A percentile compares a stretch with the other conserved stretches of the same genome.
These are phyloP conservation scores for Diarsia brunnea DNA, from an alignment of 2,888 invertebrate species.

Conservation along the genomic window DNA sequence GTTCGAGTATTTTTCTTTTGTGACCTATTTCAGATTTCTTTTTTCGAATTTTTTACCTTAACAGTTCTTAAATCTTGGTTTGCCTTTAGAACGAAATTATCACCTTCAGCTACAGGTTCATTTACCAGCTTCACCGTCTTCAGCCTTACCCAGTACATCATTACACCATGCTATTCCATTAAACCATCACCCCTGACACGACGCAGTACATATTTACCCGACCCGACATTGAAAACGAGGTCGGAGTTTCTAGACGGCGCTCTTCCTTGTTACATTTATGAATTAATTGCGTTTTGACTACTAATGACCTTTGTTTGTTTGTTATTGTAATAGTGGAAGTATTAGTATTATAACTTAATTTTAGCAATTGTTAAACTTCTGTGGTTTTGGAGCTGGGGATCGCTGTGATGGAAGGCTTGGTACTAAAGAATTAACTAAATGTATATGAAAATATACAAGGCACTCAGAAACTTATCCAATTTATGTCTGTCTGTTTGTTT, in stretches of 20 bases:
- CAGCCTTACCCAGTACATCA: background rate
- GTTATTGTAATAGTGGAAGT: constrained; percentile 4
- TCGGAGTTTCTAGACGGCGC: constrained; percentile 33
- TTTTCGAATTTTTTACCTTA: background rate
- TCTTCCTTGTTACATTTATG: constrained; percentile 47
- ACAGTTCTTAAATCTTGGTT: background rate
- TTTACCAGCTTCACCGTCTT: background rate
- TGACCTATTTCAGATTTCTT: background rate
- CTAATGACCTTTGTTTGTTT: constrained; percentile 28
- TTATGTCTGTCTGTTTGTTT: no score
- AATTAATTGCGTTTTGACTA: constrained; percentile 52
- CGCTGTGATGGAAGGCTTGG: background rate
- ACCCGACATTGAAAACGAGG: constrained; percentile 64
- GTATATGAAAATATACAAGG: no score
- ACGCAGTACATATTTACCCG: constrained; percentile 38
- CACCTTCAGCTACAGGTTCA: background rate
- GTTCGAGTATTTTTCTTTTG: background rate
- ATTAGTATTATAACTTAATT: background rate
- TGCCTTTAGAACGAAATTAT: background rate
- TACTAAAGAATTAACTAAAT: no score
- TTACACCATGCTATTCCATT: background rate
- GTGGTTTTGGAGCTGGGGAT: background rate
- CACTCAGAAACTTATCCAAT: no score
- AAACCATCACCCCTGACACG: constrained; percentile 31
- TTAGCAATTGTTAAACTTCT: background rate